phyloP scores from a whole-genome alignment of 2,113 vertebrate species.

The Nothocercus julius region DNA sequence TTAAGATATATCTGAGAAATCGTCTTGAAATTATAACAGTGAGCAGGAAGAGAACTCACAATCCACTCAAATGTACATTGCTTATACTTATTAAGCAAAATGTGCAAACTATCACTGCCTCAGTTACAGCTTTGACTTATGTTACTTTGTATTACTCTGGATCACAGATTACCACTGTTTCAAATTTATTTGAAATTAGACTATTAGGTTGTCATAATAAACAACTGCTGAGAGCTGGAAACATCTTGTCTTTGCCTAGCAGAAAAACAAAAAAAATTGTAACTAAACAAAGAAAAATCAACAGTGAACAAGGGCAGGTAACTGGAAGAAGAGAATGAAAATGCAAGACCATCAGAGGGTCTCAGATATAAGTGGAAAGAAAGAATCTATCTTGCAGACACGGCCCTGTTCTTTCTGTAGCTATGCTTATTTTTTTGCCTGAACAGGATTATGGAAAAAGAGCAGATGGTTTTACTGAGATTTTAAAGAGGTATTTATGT shows the following conservation, averaged over 20 bases:
- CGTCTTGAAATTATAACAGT: neutral
- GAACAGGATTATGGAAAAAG: neutral
- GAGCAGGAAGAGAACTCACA: neutral
- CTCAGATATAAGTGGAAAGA: neutral
- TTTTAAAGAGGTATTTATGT: slow-evolving; percentile 36
- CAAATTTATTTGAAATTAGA: neutral
- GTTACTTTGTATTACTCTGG: neutral
- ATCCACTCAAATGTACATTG: neutral
- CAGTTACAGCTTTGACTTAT: neutral
- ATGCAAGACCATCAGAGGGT: neutral
- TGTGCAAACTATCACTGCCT: neutral
- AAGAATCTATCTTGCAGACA: neutral
- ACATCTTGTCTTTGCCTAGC: neutral
- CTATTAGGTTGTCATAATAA: neutral
- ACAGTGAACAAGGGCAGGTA: neutral
- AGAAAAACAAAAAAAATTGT: neutral
- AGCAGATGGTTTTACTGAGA: neutral
- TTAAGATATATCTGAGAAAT: neutral
- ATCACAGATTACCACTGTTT: rapidly evolving
- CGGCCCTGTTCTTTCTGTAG: neutral
- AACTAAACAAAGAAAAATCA: neutral
- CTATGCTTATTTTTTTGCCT: neutral
- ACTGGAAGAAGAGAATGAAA: neutral
- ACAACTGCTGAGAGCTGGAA: neutral
- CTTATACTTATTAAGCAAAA: neutral